These are phyloP conservation scores for Lithophane leautieri DNA, from an alignment of 2,888 invertebrate genomes.

Conservation along the genomic window DNA sequence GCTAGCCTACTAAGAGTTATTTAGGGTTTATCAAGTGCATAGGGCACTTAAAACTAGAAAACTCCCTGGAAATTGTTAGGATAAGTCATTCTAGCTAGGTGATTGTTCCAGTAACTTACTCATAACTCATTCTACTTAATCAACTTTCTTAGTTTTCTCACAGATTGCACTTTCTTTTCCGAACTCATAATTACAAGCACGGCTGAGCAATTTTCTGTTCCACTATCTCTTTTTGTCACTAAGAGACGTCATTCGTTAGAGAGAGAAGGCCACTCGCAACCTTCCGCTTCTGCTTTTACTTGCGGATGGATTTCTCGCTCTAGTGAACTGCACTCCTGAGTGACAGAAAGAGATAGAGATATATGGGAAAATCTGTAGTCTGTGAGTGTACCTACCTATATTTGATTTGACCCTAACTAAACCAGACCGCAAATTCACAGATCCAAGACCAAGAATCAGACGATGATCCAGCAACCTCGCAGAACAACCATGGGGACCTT, in stretches of 20 bases:
- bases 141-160: neutral
- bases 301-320: too few species aligned
- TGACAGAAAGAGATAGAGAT: neutral
- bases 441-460: constrained; percentile 85
- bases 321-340: neutral
- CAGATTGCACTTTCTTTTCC: neutral
- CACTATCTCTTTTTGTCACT: too few species aligned
- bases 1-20: neutral
- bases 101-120: too few species aligned
- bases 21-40: neutral
- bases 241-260: too few species aligned
- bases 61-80: neutral
- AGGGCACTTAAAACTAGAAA: neutral
- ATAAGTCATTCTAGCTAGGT: neutral
- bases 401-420: neutral
- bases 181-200: neutral
- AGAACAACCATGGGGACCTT: constrained; percentile 78
- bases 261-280: too few species aligned
- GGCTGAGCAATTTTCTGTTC: too few species aligned
- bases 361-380: neutral
- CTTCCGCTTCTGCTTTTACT: too few species aligned
- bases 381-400: neutral
- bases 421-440: constrained; percentile 63
- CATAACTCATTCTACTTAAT: neutral
- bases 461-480: constrained; percentile 77